Evolutionary conservation across 2,113 vertebrate species (phyloP).

Genomic region (Chlorodrepanis virens): DNA sequence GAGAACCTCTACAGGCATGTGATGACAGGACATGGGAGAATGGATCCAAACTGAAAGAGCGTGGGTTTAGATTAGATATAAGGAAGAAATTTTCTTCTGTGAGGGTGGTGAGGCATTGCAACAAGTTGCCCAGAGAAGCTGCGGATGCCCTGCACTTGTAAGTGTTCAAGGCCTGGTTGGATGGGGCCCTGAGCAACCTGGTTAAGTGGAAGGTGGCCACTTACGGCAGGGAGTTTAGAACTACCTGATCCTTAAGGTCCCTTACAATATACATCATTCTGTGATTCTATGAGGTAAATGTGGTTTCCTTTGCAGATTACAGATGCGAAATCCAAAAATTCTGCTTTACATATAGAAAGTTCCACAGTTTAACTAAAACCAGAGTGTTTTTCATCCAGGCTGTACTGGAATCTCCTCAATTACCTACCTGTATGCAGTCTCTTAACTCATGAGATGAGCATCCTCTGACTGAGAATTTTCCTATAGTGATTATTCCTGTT

Average conservation of each 20-base stretch:
- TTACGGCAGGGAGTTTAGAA: neutral
- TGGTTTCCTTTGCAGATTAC: neutral
- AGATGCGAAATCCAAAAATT: neutral
- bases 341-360: neutral
- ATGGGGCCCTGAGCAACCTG: neutral
- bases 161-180: neutral
- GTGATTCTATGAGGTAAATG: neutral
- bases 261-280: neutral
- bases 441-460: neutral
- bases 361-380: neutral
- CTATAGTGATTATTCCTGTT: neutral
- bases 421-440: neutral
- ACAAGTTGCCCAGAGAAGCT: neutral
- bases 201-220: neutral
- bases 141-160: too few species aligned
- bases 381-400: neutral
- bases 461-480: neutral
- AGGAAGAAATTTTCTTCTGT: neutral
- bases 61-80: neutral
- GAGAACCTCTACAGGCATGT: neutral
- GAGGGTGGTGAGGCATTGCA: neutral
- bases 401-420: neutral
- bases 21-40: neutral
- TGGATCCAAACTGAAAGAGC: neutral
- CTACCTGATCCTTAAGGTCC: neutral